phyloP scores from a whole-genome alignment of 1,140 invertebrate species.

The Trichonephila clavipes region DNA sequence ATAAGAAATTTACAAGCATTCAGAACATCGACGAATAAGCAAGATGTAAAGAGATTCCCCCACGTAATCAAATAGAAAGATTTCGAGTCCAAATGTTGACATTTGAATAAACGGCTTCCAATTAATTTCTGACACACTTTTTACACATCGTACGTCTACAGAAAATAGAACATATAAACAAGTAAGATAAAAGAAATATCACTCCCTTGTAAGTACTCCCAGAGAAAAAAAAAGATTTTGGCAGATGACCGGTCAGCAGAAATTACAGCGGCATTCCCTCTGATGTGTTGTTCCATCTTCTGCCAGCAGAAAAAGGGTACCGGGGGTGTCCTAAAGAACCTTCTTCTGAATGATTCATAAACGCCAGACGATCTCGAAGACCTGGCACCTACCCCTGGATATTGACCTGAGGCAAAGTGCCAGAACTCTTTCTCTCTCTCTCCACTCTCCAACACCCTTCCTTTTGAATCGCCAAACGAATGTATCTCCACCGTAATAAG shows the following conservation, averaged over 20 bases:
- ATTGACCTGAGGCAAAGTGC: conserved; percentile 60
- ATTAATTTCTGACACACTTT: too few species aligned
- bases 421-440: background rate
- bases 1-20: too few species aligned
- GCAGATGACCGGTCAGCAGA: conserved; percentile 4
- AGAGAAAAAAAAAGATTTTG: background rate
- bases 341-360: conserved; percentile 40
- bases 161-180: too few species aligned
- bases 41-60: too few species aligned
- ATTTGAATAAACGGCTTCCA: too few species aligned
- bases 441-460: background rate
- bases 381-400: conserved; percentile 46
- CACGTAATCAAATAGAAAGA: too few species aligned
- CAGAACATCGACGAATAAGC: too few species aligned
- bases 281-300: background rate
- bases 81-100: too few species aligned
- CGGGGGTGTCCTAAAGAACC: background rate
- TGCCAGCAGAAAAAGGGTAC: background rate
- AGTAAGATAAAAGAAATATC: too few species aligned
- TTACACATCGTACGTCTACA: too few species aligned
- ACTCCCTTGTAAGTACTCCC: background rate
- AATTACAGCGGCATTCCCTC: background rate
- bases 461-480: background rate
- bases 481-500: conserved; percentile 4
- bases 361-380: background rate